Evolutionary conservation across 2,113 vertebrate species (phyloP).

Genomic region (Coreoperca whiteheadi): DNA sequence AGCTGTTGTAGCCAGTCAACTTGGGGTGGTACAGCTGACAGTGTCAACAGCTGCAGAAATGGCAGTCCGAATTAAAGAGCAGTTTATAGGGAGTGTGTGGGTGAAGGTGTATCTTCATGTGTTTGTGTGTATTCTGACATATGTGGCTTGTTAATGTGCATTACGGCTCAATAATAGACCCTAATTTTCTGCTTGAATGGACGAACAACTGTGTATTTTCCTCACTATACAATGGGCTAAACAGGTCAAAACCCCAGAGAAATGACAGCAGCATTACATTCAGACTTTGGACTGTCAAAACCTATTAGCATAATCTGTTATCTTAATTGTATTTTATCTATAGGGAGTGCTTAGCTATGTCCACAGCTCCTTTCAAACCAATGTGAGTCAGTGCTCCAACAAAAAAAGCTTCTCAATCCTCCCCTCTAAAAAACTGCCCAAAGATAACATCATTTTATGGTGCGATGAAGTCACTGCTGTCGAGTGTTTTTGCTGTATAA

Average conservation of each 20-base stretch:
- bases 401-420: not conserved
- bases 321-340: constrained; percentile 59
- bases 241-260: constrained; percentile 31
- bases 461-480: not conserved
- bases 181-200: constrained; percentile 19
- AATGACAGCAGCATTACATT: constrained; percentile 23
- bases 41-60: constrained; percentile 42
- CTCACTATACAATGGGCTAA: constrained; percentile 24
- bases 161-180: constrained; percentile 4
- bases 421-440: constrained; percentile 7
- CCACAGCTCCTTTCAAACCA: constrained; percentile 9
- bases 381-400: not conserved
- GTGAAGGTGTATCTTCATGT: not conserved
- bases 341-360: constrained; percentile 1
- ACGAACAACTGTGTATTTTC: not conserved
- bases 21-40: constrained; percentile 32
- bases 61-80: not conserved
- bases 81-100: not conserved
- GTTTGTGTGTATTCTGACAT: not conserved
- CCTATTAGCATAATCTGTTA: constrained; percentile 41
- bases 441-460: not conserved
- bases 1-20: constrained; percentile 65
- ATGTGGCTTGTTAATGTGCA: not conserved
- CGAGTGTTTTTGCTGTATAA: not conserved
- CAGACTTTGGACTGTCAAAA: constrained; percentile 68